Base-by-base conservation (phyloP, 2,797 vertebrate genomes). In the Australoheros facetus region DNA sequence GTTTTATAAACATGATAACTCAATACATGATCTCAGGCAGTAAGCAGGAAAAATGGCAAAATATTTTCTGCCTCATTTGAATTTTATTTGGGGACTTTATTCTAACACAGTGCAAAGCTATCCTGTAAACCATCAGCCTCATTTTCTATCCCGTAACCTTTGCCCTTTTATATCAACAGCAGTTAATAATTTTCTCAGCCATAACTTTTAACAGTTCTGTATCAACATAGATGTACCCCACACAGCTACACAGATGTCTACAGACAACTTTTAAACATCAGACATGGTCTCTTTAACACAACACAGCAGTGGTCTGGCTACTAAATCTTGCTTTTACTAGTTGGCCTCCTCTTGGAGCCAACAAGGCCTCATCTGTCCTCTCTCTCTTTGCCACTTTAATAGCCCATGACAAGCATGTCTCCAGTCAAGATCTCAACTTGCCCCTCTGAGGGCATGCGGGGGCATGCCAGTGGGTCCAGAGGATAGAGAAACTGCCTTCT, bases 401-500 rank as follows among this genome's bases (percentile, higher is more conserved):
- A 87, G 89, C 62, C 62, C 26, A 53, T 91, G 94, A 93, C 90
- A 90, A 84, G 88, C 92, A 82, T 87, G 92, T 93, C 92, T 91
- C 64, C 83, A 84, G 82, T 89, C 86, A 87, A 86, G 84, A 90
- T 80, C 89, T 89, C 79, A 77, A 57, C 86, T 77, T 75, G 73
- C 58, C 55, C 73, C 72, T 86, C 71, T 76, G 80, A 83, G 79
- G 81, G 79, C 75, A 84, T 57, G 73, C 64, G 82, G 79, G 71
- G 56, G 79, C 79, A 82, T 75, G 85, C 75, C 84, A 75, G 64
- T 5, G 79, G 76, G 76, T 76, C 84, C 58, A 76, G 77, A 60
- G 71, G 69, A 85, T 71, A 84, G 66, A 85, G 77, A 80, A 85
- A 57, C 62, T 45, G 80, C 77, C 77, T 78, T 80, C 78, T 85